These are phyloP conservation scores for Axinella damicornis DNA, from an alignment of 37 sponge, comb jelly and placozoan species.

Conservation along the genomic window DNA sequence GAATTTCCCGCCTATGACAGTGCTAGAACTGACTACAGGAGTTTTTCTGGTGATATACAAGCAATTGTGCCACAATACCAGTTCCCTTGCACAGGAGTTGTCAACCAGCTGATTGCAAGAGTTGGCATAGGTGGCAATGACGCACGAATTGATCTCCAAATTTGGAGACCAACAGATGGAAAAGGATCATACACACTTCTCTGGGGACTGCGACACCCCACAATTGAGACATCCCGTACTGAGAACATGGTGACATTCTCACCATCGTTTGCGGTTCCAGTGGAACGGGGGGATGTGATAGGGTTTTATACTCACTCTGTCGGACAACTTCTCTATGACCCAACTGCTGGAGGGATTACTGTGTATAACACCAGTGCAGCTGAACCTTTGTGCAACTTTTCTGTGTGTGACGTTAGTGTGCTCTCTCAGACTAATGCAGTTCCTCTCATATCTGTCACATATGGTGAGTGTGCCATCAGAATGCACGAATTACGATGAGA, in stretches of 20 bases:
- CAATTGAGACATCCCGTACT: background rate
- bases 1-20: too few relatives aligned
- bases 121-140: background rate
- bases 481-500: too few relatives aligned
- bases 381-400: background rate
- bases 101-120: background rate
- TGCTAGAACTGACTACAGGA: too few relatives aligned
- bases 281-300: constrained; percentile 23
- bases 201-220: background rate
- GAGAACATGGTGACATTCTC: background rate
- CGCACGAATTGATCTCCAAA: constrained; percentile 6
- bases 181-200: background rate
- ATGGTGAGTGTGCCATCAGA: background rate
- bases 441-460: constrained; percentile 9
- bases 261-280: background rate
- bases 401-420: background rate
- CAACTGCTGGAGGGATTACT: too few relatives aligned
- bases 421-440: too few relatives aligned
- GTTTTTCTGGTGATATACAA: too few relatives aligned
- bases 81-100: constrained; percentile 22
- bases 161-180: constrained; percentile 36
- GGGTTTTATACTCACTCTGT: background rate
- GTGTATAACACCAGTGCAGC: too few relatives aligned
- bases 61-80: background rate
- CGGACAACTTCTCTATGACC: too few relatives aligned